phyloP scores from a whole-genome alignment of 2,113 vertebrate species.

The Petroica traversi region DNA sequence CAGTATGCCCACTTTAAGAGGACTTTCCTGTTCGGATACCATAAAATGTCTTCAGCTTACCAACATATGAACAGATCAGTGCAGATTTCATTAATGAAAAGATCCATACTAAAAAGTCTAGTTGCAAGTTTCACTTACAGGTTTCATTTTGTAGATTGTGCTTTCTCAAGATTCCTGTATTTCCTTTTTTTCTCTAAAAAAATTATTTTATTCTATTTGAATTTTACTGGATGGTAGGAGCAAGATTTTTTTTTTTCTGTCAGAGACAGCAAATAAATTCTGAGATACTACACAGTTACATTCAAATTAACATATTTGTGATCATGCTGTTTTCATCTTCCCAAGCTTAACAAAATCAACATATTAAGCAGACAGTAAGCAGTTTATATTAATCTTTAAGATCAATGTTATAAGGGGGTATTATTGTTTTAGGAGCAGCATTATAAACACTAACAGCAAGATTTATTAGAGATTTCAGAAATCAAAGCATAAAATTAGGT shows the following conservation, averaged over 20 bases:
- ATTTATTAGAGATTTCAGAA: conserved; percentile 12
- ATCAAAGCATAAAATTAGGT: not conserved
- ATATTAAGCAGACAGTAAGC: not conserved
- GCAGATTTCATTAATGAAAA: not conserved
- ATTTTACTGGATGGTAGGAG: not conserved
- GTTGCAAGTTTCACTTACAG: not conserved
- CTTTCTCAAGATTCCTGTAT: not conserved
- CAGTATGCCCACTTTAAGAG: not conserved
- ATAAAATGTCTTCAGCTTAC: not conserved
- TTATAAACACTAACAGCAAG: not conserved
- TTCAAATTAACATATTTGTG: not conserved
- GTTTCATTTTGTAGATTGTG: not conserved
- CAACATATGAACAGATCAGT: not conserved
- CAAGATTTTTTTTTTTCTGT: not conserved
- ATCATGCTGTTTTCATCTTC: not conserved
- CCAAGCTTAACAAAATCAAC: not conserved
- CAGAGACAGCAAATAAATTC: not conserved
- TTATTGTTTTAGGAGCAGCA: not conserved
- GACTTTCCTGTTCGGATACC: not conserved
- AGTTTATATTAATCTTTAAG: conserved; percentile 29
- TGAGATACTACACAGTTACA: not conserved
- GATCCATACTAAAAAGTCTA: not conserved
- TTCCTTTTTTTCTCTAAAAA: not conserved
- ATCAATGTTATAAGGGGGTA: not conserved
- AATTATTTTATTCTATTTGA: not conserved